Evolutionary conservation across 1,140 invertebrate species (phyloP).

Genomic region (Heterodera carotae): DNA sequence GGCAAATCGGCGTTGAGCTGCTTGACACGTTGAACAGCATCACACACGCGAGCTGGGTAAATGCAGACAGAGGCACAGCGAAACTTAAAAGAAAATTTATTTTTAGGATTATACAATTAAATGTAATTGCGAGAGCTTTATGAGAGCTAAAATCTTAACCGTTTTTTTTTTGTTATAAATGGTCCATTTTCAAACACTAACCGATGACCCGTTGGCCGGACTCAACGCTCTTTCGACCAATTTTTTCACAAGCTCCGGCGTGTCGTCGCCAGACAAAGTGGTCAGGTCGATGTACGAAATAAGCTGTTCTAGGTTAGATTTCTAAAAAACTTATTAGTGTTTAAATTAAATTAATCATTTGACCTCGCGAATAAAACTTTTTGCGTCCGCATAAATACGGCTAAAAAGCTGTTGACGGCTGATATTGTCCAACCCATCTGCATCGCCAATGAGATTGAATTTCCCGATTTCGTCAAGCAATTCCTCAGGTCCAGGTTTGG

Average conservation of each 20-base stretch:
- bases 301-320: constrained; percentile 1
- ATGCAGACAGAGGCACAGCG: constrained; percentile 84
- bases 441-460: not conserved
- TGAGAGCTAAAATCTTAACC: too few species aligned
- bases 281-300: constrained; percentile 87
- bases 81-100: constrained; percentile 6
- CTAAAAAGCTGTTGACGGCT: not conserved
- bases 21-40: constrained; percentile 74
- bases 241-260: constrained; percentile 76
- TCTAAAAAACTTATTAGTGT: not conserved
- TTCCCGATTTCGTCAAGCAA: not conserved
- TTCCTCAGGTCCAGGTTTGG: not conserved
- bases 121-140: too few species aligned
- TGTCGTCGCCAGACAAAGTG: constrained; percentile 85
- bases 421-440: not conserved
- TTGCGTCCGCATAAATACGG: not conserved
- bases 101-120: too few species aligned
- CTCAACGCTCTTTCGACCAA: constrained; percentile 78
- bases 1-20: constrained; percentile 66
- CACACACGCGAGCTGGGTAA: constrained; percentile 80
- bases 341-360: not conserved
- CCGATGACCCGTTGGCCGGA: constrained; percentile 67
- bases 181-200: not conserved
- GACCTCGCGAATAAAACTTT: not conserved
- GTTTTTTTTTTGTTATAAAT: too few species aligned